Base-by-base conservation (phyloP, 2,888 invertebrate genomes). In the Hedychridium roseum region DNA sequence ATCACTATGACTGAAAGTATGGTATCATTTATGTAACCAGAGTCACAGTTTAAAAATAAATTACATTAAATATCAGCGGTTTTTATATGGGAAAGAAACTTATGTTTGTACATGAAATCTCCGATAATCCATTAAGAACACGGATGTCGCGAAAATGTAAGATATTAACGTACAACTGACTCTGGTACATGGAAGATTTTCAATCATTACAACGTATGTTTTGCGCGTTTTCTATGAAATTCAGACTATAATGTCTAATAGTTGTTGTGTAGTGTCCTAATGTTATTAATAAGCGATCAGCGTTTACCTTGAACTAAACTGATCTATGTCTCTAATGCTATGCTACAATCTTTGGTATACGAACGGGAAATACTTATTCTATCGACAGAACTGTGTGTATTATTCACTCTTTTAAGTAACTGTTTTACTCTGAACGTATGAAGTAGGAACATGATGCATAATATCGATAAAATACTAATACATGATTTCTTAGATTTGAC, bases 261-360 rank as follows among this genome's bases (percentile, higher is more conserved):
- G 26, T 44, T 40, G 41, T 55, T 35, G 34, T 40, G 43, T 9
- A 49, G 46, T 50, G 50, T 41, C 48, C 60, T 66, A 66, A 60
- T 35, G 43, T 42, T 55, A 51, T 38, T 43, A 66, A 53, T 54
- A 45, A 47, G 48, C 50, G 52, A 45, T 44, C 50, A 44, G 35
- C 36, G 37, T 34, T 35, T 46, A 50, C 34, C 35, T 26, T 48
- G 46, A 60, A 50, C 54, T 60, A 59, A 64, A 57, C 47, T 45
- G 43, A 37, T 55, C 50, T 66, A 60, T 50, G 50, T 51, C 58
- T 53, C 54, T 43, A 43, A 34, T 50, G 31, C 62, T 68, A 64
- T 43, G 50, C 60, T 72, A 73, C 66, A 56, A 63, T 73, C 74
- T 73, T 73, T 73, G 72, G 72, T 71, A 70, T 70, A 64, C 63